These are phyloP conservation scores for Thunnus thynnus DNA, from an alignment of 2,113 vertebrate species.

Conservation along the genomic window DNA sequence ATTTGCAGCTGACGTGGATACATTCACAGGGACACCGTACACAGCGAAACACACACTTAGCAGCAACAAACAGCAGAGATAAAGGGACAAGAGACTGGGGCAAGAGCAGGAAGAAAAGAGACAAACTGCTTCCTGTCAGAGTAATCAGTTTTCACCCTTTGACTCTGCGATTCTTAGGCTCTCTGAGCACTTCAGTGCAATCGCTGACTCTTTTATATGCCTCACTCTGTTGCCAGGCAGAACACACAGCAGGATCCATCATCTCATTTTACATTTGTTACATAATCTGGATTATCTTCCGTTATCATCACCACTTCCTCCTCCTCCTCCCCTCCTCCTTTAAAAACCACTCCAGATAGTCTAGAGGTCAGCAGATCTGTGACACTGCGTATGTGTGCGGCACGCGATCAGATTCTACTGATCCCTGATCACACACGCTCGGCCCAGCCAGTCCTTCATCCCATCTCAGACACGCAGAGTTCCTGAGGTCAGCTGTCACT, in stretches of 20 bases:
- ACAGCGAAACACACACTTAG: slow-evolving; percentile 55
- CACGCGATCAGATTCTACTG: slow-evolving; percentile 7
- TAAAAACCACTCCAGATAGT: slow-evolving; percentile 53
- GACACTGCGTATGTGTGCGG: slow-evolving; percentile 13
- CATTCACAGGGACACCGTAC: slow-evolving; percentile 39
- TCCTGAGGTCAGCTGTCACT: slow-evolving; percentile 10
- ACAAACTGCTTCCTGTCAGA: slow-evolving; percentile 40
- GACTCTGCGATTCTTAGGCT: slow-evolving; percentile 19
- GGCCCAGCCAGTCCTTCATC: slow-evolving; percentile 7
- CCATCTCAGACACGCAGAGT: not conserved
- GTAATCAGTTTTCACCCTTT: slow-evolving; percentile 26
- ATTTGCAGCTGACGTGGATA: slow-evolving; percentile 1
- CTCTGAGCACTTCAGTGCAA: slow-evolving; percentile 14
- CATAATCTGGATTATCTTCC: slow-evolving; percentile 68
- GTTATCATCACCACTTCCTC: slow-evolving; percentile 16
- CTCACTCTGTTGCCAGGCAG: slow-evolving; percentile 25
- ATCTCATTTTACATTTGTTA: slow-evolving; percentile 35
- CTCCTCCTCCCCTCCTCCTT: slow-evolving; percentile 11
- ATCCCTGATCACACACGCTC: not conserved
- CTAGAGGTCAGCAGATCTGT: slow-evolving; percentile 33
- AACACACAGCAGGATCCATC: slow-evolving; percentile 37
- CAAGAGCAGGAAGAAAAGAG: not conserved
- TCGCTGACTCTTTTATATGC: not conserved
- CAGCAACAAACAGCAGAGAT: slow-evolving; percentile 59
- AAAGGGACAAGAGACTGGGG: slow-evolving; percentile 30